These are phyloP conservation scores for Avahi laniger DNA, from an alignment of 2,797 vertebrate genomes.

Conservation along the genomic window DNA sequence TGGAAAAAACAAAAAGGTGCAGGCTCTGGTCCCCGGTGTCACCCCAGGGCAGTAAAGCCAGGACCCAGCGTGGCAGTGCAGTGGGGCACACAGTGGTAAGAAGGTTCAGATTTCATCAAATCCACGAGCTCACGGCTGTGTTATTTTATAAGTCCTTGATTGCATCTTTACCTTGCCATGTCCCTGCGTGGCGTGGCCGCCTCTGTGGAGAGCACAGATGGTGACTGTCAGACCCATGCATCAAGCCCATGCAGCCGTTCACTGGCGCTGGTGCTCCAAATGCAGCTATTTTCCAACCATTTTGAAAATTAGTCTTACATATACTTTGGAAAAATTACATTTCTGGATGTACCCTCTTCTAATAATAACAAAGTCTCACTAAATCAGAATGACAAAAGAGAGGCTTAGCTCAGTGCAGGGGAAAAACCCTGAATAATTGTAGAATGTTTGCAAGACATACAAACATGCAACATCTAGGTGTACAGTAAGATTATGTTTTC, in stretches of 20 bases:
- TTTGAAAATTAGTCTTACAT: conserved; percentile 27
- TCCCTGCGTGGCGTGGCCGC: neutral
- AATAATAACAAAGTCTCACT: neutral
- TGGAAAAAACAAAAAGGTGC: neutral
- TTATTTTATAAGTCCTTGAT: conserved; percentile 4
- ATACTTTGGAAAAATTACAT: neutral
- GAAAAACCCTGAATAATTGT: neutral
- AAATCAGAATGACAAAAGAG: neutral
- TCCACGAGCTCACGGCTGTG: neutral
- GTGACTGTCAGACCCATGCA: neutral
- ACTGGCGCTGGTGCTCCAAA: neutral
- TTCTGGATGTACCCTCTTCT: neutral
- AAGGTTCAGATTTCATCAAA: neutral
- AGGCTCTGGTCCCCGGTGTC: neutral
- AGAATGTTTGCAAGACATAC: neutral
- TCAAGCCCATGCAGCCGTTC: neutral
- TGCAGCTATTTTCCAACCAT: neutral
- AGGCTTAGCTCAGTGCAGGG: neutral
- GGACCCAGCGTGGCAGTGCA: neutral
- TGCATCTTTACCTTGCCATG: neutral
- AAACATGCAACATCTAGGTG: neutral
- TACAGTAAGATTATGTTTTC: neutral
- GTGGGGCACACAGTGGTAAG: neutral
- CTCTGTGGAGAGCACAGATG: neutral
- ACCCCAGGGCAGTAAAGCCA: neutral